Conservation (phyloP, 2,113 vertebrate genomes). For the Dicrurus megarhynchus region DNA sequence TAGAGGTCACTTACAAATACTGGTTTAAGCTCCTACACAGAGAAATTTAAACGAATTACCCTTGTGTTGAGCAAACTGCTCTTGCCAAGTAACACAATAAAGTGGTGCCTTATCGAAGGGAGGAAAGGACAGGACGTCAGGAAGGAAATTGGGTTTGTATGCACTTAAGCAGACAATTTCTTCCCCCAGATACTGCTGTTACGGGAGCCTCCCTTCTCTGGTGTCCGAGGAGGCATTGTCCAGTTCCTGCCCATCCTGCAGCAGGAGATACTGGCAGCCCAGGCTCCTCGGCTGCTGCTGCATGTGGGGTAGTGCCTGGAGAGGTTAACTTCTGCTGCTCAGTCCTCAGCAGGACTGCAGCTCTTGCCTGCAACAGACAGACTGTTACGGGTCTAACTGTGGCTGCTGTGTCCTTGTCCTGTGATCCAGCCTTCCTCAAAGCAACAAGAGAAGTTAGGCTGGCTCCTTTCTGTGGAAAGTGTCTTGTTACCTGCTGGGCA, state of each 20-base stretch:
- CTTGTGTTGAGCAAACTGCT: not conserved
- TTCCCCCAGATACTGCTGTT: not conserved
- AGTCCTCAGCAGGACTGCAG: not conserved
- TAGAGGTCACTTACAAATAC: not conserved
- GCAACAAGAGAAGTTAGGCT: not conserved
- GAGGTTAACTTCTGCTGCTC: not conserved
- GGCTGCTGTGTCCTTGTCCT: not conserved
- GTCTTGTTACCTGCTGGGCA: not conserved
- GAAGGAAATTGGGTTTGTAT: not conserved
- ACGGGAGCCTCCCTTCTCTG: not conserved
- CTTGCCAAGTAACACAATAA: not conserved
- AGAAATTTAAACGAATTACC: not conserved
- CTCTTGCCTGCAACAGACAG: not conserved
- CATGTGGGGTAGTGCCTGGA: rapidly evolving
- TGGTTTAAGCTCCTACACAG: not conserved
- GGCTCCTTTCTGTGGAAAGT: not conserved
- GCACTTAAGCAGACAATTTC: not conserved
- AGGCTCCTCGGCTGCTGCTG: rapidly evolving
- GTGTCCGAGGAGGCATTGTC: rapidly evolving
- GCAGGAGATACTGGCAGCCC: not conserved
- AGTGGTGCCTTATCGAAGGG: not conserved
- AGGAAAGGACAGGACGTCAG: not conserved
- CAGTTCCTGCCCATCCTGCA: not conserved
- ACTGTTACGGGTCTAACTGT: not conserved
- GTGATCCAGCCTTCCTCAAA: not conserved